phyloP scores from a whole-genome alignment of 2,888 invertebrate species.

The Drosophila stalkeri region DNA sequence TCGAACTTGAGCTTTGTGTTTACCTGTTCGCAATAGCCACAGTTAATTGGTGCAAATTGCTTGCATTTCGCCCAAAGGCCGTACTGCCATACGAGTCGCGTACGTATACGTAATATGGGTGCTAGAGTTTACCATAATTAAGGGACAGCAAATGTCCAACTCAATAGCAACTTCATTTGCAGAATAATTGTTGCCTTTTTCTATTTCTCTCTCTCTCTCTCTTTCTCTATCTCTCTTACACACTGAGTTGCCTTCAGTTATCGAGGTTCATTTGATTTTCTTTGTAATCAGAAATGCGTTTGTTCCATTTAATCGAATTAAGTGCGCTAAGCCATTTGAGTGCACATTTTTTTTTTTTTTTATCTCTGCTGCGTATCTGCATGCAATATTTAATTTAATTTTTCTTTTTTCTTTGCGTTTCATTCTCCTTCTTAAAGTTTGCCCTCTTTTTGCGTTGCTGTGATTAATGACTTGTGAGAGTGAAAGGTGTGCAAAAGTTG shows the following conservation, averaged over 20 bases:
- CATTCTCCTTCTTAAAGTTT: constrained; percentile 25
- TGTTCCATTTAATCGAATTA: constrained; percentile 66
- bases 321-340: constrained; percentile 59
- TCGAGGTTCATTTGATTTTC: constrained; percentile 59
- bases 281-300: constrained; percentile 55
- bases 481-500: constrained; percentile 63
- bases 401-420: constrained; percentile 26
- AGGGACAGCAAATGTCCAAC: constrained; percentile 34
- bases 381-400: constrained; percentile 30
- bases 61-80: constrained; percentile 35
- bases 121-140: constrained; percentile 54
- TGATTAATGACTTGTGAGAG: constrained; percentile 76
- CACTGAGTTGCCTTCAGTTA: constrained; percentile 27
- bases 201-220: background rate
- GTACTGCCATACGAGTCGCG: background rate
- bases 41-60: constrained; percentile 65
- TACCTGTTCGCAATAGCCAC: constrained; percentile 40
- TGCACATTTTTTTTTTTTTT: constrained; percentile 45
- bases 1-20: constrained; percentile 37
- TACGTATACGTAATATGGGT: constrained; percentile 52
- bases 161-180: constrained; percentile 37
- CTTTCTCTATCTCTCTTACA: too few species aligned
- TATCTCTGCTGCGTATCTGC: constrained; percentile 30
- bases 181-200: constrained; percentile 33
- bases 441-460: constrained; percentile 30